Conservation (phyloP, 2,113 vertebrate species). For the Pipra filicauda region DNA sequence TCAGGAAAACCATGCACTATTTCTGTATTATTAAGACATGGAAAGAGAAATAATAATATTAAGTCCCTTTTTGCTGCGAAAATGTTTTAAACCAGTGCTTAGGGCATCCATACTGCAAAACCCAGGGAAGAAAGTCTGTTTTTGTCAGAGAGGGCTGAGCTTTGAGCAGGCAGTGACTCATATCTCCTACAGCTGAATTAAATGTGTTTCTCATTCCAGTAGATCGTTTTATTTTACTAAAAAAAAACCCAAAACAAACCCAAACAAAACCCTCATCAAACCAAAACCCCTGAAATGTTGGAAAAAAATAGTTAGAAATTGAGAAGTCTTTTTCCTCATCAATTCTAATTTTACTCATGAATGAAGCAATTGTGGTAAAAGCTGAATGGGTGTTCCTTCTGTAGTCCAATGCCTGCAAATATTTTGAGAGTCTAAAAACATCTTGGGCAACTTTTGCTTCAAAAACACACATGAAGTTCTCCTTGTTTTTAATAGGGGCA, state of each 20-base stretch:
- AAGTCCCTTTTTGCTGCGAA: not conserved
- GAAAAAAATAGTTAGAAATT: not conserved
- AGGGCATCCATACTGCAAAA: not conserved
- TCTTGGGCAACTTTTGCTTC: constrained; percentile 1
- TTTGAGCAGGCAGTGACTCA: not conserved
- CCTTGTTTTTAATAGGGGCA: not conserved
- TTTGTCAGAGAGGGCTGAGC: not conserved
- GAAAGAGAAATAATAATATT: not conserved
- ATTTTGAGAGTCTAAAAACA: constrained; percentile 28
- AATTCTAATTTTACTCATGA: constrained; percentile 44
- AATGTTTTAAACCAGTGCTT: not conserved
- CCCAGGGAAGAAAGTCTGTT: not conserved
- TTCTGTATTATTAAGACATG: not conserved
- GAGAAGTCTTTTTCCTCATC: not conserved
- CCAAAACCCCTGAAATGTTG: not conserved
- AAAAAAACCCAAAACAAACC: not conserved
- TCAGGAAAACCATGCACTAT: not conserved
- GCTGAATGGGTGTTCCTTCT: constrained; percentile 19
- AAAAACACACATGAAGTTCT: not conserved
- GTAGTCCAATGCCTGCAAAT: constrained; percentile 18
- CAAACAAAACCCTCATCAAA: not conserved
- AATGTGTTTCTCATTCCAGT: not conserved
- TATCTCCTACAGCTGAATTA: not conserved
- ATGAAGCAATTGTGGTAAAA: constrained; percentile 48
- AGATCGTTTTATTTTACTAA: not conserved